phyloP scores from a whole-genome alignment of 2,888 invertebrate species.

The Odontothrips loti region DNA sequence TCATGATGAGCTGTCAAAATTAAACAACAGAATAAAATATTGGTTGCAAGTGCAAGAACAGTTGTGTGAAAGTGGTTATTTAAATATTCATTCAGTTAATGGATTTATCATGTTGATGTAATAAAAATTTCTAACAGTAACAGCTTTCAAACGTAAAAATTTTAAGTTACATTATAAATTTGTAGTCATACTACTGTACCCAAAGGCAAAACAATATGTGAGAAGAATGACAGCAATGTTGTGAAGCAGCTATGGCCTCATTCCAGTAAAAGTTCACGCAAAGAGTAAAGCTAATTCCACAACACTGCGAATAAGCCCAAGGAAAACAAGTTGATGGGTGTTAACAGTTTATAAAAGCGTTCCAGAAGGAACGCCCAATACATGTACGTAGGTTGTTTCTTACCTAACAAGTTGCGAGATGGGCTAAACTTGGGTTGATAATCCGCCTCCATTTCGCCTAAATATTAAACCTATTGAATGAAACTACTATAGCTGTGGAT shows the following conservation, averaged over 20 bases:
- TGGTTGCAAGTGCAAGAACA: background rate
- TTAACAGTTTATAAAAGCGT: background rate
- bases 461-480: background rate
- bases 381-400: conserved; percentile 28
- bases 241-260: background rate
- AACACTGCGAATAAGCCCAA: background rate
- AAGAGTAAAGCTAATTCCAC: background rate
- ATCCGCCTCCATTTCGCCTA: conserved; percentile 37
- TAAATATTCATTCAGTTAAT: background rate
- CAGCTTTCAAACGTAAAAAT: no score
- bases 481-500: background rate
- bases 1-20: conserved; percentile 46
- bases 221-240: background rate
- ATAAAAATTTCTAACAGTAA: background rate
- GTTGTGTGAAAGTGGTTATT: background rate
- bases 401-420: conserved; percentile 38
- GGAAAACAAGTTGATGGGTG: no score
- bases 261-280: background rate
- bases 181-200: no score
- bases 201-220: background rate
- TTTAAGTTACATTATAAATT: no score
- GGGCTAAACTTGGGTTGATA: conserved; percentile 38
- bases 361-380: conserved; percentile 12
- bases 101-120: background rate
- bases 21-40: conserved; percentile 30